Conservation (phyloP, 2,113 vertebrate genomes). For the Rhinoderma darwinii region DNA sequence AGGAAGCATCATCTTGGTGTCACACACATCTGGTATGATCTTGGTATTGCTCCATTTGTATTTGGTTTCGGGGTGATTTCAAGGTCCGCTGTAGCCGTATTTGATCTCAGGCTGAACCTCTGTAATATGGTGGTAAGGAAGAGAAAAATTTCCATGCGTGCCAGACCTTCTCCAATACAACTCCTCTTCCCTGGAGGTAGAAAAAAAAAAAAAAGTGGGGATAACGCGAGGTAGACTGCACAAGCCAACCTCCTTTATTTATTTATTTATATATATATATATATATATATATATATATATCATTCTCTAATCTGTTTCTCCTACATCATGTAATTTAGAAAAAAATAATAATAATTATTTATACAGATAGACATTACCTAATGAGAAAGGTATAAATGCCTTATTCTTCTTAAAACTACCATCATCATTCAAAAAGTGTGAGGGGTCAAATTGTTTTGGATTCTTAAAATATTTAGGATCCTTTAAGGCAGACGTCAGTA, state of each 20-base stretch:
- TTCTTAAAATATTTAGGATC: slow-evolving; percentile 67
- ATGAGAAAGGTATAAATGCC: slow-evolving; percentile 69
- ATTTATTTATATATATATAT: neutral
- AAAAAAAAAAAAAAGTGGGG: neutral
- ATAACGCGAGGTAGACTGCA: neutral
- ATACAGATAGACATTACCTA: slow-evolving; percentile 60
- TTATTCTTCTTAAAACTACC: slow-evolving; percentile 70
- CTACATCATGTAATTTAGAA: no score
- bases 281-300: no score
- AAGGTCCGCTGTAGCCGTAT: neutral
- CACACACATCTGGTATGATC: slow-evolving; percentile 36
- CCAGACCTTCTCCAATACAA: slow-evolving; percentile 67
- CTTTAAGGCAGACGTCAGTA: slow-evolving; percentile 68
- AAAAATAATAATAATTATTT: no score
- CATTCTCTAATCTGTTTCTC: no score
- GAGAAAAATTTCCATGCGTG: slow-evolving; percentile 34
- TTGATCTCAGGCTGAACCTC: slow-evolving; percentile 25
- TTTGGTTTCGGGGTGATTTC: slow-evolving; percentile 43
- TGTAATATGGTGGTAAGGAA: slow-evolving; percentile 20
- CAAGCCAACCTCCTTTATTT: neutral
- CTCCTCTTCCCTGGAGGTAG: slow-evolving; percentile 64
- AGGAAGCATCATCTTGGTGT: neutral
- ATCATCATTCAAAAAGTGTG: slow-evolving; percentile 69
- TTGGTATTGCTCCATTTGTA: slow-evolving; percentile 24
- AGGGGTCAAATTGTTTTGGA: slow-evolving; percentile 67